Percentiles rank a stretch among this genome's conserved stretches.
Evolutionary conservation across 1,140 invertebrate genomes (phyloP).

Genomic region (Cylas formicarius): DNA sequence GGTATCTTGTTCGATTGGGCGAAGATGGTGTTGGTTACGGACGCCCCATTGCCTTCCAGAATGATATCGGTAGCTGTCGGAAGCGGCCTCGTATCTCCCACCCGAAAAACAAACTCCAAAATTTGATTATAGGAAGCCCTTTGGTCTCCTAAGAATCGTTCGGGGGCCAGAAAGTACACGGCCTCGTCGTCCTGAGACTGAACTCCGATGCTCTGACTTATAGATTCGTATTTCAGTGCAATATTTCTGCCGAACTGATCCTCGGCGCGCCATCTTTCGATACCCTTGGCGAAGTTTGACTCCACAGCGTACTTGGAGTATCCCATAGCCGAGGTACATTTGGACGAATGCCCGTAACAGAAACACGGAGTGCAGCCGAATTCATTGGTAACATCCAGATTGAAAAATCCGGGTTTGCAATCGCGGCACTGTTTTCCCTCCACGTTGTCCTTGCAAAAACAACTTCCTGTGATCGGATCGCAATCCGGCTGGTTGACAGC

Average conservation of each 20-base stretch:
- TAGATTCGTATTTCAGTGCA: conserved; percentile 62
- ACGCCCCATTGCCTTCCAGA: conserved; percentile 66
- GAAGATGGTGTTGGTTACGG: conserved; percentile 79
- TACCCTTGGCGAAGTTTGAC: conserved; percentile 71
- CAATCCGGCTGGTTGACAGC: conserved; percentile 74
- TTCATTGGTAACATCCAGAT: conserved; percentile 79
- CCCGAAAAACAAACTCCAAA: conserved; percentile 79
- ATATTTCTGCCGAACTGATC: conserved; percentile 53
- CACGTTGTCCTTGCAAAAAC: conserved; percentile 88
- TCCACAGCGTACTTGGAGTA: conserved; percentile 68
- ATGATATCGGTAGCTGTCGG: conserved; percentile 76
- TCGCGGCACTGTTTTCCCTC: conserved; percentile 88
- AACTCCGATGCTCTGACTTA: conserved; percentile 72
- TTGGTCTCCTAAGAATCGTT: conserved; percentile 89
- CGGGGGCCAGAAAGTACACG: conserved; percentile 84
- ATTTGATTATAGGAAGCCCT: conserved; percentile 90
- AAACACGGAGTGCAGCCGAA: conserved; percentile 98
- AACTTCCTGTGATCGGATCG: conserved; percentile 70
- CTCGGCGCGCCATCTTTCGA: conserved; percentile 78
- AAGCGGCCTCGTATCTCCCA: conserved; percentile 66
- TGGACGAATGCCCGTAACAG: conserved; percentile 94
- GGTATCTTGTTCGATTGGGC: conserved; percentile 84
- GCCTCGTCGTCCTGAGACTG: conserved; percentile 63
- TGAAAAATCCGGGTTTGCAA: conserved; percentile 95
- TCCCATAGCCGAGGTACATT: conserved; percentile 77